Percentiles rank a stretch among this genome's conserved stretches.
phyloP scores from a whole-genome alignment of 2,797 vertebrate genomes.

The Leptatherina wallacei region DNA sequence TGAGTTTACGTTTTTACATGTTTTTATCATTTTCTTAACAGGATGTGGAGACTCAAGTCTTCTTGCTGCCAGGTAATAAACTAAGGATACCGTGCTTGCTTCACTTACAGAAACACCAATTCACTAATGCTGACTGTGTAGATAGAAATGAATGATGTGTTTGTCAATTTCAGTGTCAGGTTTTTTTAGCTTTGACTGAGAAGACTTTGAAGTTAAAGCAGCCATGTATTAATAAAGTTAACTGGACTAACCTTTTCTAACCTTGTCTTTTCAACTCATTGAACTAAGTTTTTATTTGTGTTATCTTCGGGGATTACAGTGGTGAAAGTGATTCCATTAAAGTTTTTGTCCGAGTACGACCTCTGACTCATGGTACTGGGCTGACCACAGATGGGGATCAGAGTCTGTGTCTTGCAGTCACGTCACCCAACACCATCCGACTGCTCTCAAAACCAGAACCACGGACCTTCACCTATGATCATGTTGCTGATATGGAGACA shows the following conservation, averaged over 20 bases:
- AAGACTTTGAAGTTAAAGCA: not conserved
- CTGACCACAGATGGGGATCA: conserved; percentile 86
- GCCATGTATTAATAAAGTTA: not conserved
- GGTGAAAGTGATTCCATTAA: conserved; percentile 92
- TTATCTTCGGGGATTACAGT: conserved; percentile 56
- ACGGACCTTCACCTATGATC: conserved; percentile 92
- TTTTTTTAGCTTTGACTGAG: not conserved
- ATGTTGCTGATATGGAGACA: conserved; percentile 90
- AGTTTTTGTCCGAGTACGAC: conserved; percentile 93
- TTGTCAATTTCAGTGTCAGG: not conserved
- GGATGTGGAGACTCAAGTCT: conserved; percentile 63
- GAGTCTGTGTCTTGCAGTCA: conserved; percentile 88
- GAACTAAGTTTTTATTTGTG: not conserved
- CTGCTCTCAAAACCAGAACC: conserved; percentile 94
- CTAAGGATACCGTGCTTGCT: not conserved
- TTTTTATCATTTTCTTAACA: conserved; percentile 40
- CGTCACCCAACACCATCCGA: conserved; percentile 88
- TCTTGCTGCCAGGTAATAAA: conserved; percentile 60
- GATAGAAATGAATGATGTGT: not conserved
- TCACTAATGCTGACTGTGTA: not conserved
- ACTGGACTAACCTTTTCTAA: no score
- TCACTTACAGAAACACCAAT: not conserved
- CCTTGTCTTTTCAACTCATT: not conserved
- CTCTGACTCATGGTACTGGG: conserved; percentile 80
- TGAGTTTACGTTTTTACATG: not conserved